These are phyloP conservation scores for Cossypha heuglini DNA, from an alignment of 2,797 vertebrate species.

Conservation along the genomic window DNA sequence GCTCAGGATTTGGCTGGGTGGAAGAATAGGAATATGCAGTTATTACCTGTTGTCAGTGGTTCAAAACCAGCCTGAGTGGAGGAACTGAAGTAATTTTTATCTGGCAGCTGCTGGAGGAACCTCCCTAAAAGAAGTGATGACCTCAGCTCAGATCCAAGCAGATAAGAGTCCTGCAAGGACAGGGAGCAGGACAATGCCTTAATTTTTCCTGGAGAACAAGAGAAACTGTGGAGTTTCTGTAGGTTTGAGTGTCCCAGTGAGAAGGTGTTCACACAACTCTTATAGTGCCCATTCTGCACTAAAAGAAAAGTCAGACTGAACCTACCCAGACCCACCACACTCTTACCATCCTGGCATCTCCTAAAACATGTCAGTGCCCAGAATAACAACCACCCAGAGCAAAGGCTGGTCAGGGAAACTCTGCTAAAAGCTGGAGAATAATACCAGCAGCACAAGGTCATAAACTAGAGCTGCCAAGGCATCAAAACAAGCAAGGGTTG, in stretches of 20 bases:
- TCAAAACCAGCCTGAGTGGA: not conserved
- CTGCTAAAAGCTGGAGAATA: not conserved
- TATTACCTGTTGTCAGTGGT: not conserved
- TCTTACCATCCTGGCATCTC: not conserved
- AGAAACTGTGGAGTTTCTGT: not conserved
- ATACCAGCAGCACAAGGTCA: not conserved
- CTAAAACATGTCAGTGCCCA: not conserved
- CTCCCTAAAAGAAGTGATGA: slow-evolving; percentile 11
- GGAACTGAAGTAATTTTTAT: slow-evolving; percentile 6
- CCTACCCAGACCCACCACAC: rapidly evolving
- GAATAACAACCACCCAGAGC: not conserved
- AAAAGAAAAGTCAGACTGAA: not conserved
- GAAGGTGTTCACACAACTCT: not conserved
- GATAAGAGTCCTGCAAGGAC: not conserved
- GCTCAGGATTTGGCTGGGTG: slow-evolving; percentile 13
- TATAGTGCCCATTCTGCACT: rapidly evolving
- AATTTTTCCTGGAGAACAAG: not conserved
- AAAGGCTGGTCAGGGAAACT: not conserved
- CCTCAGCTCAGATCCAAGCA: slow-evolving; percentile 16
- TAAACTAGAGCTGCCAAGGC: slow-evolving; percentile 13
- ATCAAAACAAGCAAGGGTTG: not conserved
- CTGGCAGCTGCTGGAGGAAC: slow-evolving; percentile 29
- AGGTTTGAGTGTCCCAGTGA: no score
- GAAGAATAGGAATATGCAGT: slow-evolving; percentile 20
- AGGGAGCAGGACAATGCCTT: not conserved